Evolutionary conservation across 2,113 vertebrate species (phyloP).

Genomic region (Sylvietta virens): DNA sequence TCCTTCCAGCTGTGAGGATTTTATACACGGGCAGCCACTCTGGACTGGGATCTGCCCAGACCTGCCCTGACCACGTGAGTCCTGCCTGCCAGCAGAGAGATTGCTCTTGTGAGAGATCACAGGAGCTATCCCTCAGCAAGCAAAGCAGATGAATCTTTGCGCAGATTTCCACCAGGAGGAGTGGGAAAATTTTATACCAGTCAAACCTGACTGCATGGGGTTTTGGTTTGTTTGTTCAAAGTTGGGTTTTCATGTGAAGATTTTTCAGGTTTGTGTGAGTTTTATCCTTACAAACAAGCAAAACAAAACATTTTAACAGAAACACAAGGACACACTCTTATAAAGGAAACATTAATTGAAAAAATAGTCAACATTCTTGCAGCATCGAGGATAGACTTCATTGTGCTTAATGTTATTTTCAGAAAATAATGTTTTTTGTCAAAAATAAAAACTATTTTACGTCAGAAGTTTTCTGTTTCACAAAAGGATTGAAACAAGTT

Average conservation of each 20-base stretch:
- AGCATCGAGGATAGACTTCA: neutral
- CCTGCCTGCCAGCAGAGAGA: no score
- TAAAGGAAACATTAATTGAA: rapidly evolving
- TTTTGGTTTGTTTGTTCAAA: neutral
- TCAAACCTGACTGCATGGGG: neutral
- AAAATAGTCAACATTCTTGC: neutral
- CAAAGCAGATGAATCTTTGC: no score
- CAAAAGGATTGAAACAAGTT: neutral
- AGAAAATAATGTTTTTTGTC: neutral
- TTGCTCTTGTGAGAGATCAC: no score
- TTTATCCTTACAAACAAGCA: neutral
- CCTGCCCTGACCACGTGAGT: no score
- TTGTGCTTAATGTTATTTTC: neutral
- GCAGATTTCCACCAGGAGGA: no score
- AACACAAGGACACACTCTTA: neutral
- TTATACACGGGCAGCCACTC: no score
- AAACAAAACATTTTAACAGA: neutral
- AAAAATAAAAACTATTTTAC: neutral
- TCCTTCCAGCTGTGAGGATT: no score
- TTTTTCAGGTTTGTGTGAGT: rapidly evolving
- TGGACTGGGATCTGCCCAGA: no score
- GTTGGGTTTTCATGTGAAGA: neutral
- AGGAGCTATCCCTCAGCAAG: no score
- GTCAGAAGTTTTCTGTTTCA: neutral
- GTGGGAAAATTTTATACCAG: no score